Percentiles rank a stretch among this genome's conserved stretches.
phyloP scores from a whole-genome alignment of 2,797 vertebrate species.

The Leucoraja ocellata region DNA sequence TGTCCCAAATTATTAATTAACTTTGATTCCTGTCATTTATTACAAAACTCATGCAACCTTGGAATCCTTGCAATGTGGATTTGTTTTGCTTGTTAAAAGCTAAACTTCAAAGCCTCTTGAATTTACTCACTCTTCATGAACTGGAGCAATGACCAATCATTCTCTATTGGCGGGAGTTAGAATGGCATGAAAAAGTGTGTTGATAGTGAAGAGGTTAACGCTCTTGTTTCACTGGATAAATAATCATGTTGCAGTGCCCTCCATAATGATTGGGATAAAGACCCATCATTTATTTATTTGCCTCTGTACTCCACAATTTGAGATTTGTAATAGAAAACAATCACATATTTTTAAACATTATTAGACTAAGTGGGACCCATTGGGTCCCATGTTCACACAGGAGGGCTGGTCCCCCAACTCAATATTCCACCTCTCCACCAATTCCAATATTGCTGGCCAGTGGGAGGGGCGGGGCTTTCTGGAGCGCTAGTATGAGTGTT shows the following conservation, averaged over 20 bases:
- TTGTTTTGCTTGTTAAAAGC: background rate
- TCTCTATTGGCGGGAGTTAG: background rate
- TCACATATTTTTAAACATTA: too few relatives aligned
- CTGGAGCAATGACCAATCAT: background rate
- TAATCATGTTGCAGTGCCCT: background rate
- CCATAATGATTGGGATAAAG: too few relatives aligned
- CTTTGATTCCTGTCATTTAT: background rate
- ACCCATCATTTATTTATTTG: too few relatives aligned
- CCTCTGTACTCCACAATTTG: too few relatives aligned
- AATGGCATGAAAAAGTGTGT: background rate
- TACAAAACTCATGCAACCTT: background rate
- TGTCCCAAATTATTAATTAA: background rate
- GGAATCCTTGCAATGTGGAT: background rate
- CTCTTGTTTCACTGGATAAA: background rate
- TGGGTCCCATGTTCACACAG: too few relatives aligned
- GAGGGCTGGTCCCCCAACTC: too few relatives aligned
- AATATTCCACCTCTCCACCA: too few relatives aligned
- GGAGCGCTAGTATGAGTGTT: too few relatives aligned
- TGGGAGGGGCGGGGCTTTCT: too few relatives aligned
- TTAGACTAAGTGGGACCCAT: too few relatives aligned
- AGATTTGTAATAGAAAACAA: too few relatives aligned
- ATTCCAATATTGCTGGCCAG: too few relatives aligned
- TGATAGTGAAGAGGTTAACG: background rate
- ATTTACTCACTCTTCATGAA: background rate
- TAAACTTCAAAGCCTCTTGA: background rate